Conservation (phyloP, 2,797 vertebrate genomes). For the Onychomys leucogaster region DNA sequence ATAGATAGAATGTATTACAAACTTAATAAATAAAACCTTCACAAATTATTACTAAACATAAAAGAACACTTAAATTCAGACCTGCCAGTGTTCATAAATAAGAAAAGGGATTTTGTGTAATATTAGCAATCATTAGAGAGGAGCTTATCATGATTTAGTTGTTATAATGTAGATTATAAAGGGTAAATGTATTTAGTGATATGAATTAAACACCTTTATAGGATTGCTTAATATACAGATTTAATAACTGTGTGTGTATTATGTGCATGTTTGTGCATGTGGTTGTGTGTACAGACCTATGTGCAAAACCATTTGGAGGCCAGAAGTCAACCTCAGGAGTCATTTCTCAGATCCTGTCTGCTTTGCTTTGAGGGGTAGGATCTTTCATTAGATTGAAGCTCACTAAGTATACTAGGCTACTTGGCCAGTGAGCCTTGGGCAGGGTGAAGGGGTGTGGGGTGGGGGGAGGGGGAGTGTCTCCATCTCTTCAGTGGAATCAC, state of each 20-base stretch:
- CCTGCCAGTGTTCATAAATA: neutral
- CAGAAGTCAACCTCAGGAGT: neutral
- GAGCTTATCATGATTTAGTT: neutral
- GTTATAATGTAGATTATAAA: neutral
- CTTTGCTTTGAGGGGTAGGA: neutral
- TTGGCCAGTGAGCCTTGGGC: neutral
- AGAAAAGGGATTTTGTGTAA: neutral
- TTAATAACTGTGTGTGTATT: neutral
- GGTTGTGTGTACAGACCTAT: neutral
- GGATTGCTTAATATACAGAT: neutral
- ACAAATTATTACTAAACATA: neutral
- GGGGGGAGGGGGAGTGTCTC: too few species aligned
- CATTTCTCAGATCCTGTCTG: neutral
- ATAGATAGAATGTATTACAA: neutral
- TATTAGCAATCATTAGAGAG: neutral
- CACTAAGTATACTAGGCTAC: neutral
- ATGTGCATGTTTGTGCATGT: neutral
- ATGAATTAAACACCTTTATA: neutral
- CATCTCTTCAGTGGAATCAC: neutral
- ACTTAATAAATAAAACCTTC: conserved; percentile 23
- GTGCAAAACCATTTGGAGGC: neutral
- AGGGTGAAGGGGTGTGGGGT: neutral
- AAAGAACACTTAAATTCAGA: neutral
- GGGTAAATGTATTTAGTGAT: neutral
- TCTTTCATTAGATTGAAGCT: neutral